phyloP scores from a whole-genome alignment of 2,797 vertebrate species.

The Myotis findleyi region DNA sequence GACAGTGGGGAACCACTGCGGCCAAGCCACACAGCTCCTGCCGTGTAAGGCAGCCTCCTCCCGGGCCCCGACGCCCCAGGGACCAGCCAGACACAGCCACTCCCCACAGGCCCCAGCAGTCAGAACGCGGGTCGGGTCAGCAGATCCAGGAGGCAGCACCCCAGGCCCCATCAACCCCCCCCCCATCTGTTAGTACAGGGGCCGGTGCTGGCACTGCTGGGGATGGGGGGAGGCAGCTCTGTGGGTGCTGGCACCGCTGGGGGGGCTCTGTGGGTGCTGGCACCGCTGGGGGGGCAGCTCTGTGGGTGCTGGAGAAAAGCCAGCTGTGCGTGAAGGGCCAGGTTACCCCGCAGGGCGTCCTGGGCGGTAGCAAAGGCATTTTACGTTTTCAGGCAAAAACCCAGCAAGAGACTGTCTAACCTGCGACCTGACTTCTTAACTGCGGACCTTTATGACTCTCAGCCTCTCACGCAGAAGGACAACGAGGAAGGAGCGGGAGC shows the following conservation, averaged over 20 bases:
- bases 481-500: background rate
- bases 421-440: background rate
- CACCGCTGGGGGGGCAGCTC: too few species aligned
- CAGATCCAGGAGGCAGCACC: background rate
- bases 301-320: background rate
- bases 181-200: background rate
- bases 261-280: background rate
- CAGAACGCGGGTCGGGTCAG: background rate
- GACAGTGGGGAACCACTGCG: background rate
- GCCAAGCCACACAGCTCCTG: background rate
- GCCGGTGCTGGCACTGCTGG: too few species aligned
- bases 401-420: background rate
- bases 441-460: background rate
- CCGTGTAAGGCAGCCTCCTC: background rate
- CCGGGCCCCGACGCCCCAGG: background rate
- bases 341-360: background rate
- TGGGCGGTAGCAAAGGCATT: background rate
- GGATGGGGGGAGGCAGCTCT: too few species aligned
- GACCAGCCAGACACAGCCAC: background rate
- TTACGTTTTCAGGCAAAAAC: constrained; percentile 28
- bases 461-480: background rate
- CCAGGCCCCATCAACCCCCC: background rate
- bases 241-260: too few species aligned
- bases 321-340: background rate
- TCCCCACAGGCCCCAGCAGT: background rate